Evolutionary conservation across 2,113 vertebrate genomes (phyloP), one percentile per base, ranked within the genome.

Genomic region (Alectura lathami): DNA sequence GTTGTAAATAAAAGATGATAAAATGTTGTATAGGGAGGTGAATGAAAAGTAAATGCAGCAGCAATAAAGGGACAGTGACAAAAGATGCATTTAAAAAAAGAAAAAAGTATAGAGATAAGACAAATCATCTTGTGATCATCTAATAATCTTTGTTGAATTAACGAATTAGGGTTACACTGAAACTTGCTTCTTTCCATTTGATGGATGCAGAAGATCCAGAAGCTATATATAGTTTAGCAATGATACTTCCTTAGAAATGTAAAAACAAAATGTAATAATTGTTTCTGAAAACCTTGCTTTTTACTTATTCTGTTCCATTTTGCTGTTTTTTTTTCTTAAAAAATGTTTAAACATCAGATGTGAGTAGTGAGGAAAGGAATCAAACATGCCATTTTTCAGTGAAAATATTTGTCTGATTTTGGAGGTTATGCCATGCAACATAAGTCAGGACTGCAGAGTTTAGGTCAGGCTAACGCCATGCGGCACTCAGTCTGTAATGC

Each of bases 351-450:
- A 30, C 24, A 15, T 17, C 69, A 66, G 18, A 22, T 56, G 23
- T 47, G 34, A 81, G 30, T 34, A 92, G 36, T 59, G 38, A 70
- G 56, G 69, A 87, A 84, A 68, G 17, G 34, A 88, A 43, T 17
- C 30, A 17, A 24, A n/a, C 45, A 20, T 82, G 43, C n/a, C 13
- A 5, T 73, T 66, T 84, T 89, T 79, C 47, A 60, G 29, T 87
- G 57, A 93, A 85, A 91, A 84, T 89, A 72, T 53, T 95, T 93
- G 9, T 76, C 18, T 40, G 36, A 17, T 30, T 27, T 89, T 95
- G 62, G 48, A 69, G 29, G 34, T 75, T 53, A 50, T 83, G 24
- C 81, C 36, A 13, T 22, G 60, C 30, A 78, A 72, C 34, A 30
- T 88, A 59, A 81, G 34, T 72, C 29, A 54, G 72, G 42, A 86